A percentile compares a stretch with the other conserved stretches of the same genome.
Evolutionary conservation across 2,797 vertebrate species (phyloP).

Genomic region (Brachyrhaphis roseni): DNA sequence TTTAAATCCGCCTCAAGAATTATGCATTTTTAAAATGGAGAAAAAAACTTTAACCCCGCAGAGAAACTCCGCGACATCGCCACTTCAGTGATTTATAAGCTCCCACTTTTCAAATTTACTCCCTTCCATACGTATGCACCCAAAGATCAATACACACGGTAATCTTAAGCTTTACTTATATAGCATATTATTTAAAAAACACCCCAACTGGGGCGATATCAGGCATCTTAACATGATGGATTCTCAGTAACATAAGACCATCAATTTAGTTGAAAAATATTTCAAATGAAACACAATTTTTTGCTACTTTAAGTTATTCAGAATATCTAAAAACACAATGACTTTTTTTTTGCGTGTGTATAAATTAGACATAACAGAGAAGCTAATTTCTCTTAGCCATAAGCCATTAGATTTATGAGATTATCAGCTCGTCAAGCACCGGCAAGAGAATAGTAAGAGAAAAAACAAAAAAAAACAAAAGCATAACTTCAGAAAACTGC

Average conservation of each 20-base stretch:
- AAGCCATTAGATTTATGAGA: background rate
- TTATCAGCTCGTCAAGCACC: background rate
- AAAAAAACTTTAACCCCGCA: background rate
- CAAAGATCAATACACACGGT: background rate
- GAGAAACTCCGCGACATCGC: background rate
- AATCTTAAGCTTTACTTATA: background rate
- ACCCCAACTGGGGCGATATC: background rate
- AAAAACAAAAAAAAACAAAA: background rate
- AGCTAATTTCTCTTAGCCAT: background rate
- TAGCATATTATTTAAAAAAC: background rate
- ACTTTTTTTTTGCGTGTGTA: background rate
- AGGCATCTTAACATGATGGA: background rate
- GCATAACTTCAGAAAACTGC: background rate
- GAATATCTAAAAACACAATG: background rate
- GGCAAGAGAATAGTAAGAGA: background rate
- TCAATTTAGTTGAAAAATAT: background rate
- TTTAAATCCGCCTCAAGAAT: slow-evolving; percentile 24
- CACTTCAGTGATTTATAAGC: background rate
- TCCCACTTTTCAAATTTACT: background rate
- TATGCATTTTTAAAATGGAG: slow-evolving; percentile 7
- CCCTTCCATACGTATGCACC: background rate
- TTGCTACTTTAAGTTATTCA: background rate
- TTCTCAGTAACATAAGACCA: background rate
- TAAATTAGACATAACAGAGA: background rate
- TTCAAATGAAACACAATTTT: background rate